Evolutionary conservation across 1,140 invertebrate genomes (phyloP), one percentile per base, ranked within the genome.

Genomic region (Bombus haemorrhoidalis): DNA sequence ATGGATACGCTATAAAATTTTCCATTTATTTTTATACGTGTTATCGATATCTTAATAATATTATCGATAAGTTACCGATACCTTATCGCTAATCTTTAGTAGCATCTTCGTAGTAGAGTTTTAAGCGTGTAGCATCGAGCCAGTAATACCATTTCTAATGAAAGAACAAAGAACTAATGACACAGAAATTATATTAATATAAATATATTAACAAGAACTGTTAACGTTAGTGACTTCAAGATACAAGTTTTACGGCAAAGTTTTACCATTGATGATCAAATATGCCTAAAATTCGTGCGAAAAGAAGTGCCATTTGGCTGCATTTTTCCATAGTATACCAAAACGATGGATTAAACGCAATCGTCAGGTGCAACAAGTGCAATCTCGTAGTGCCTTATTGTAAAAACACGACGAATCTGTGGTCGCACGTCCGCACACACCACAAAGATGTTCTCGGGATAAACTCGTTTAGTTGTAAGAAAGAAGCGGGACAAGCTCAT

Each of bases 11-110:
- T 28, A 62, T 3, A 62, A n/a, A 62, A 62, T 62, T 62, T 62
- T 62, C 59, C 59, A 62, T 3, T 62, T n/a, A 62, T 28, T 62
- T 62, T 28, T 62, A 4, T 12, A n/a, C 2, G 25, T 6, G 10
- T 62, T 62, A 62, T 62, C 59, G 59, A 62, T 62, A 39, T 69
- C 10, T 39, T 69, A 69, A 25, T 39, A 69, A 69, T 69, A 69
- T 69, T 69, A 69, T 37, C 37, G 68, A 69, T 28, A 69, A 69
- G 68, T 39, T 39, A 69, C 10, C 68, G 37, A 69, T 69, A 69
- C 12, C 25, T 69, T 69, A 69, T 69, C 34, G 34, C 22, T 39
- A 69, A 39, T 69, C 22, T 34, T 22, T 39, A 37, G 22, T 69
- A 69, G 22, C 34, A 39, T 6, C 9, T 39, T 37, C 8, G 18